Evolutionary conservation across 92 coral and sea anemone species (phyloP), one percentile per base, ranked within the genome.

Genomic region (Phenganax marumi): DNA sequence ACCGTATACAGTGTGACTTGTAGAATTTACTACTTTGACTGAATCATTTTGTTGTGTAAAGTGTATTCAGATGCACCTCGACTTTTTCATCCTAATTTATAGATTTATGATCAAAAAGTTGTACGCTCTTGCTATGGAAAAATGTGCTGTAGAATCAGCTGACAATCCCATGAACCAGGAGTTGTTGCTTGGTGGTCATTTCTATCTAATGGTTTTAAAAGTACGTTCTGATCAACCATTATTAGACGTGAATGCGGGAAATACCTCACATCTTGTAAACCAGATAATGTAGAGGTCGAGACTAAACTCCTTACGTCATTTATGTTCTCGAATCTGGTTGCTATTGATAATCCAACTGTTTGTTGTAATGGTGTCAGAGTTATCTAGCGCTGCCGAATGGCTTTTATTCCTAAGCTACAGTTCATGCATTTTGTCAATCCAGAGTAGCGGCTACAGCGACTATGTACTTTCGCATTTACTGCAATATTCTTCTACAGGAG

Each of bases 141-240:
- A 93, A 52, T 96, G 99, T 82, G 92, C 97, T 0, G 73, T 87
- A 24, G 99, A 96, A 73, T 91, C 97, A 47, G 91, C 99, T 11
- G 99, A 96, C 70, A 96, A 87, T 68, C 99, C 99, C 4, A 96
- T 96, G 99, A 89, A 89, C 86, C 99, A 96, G 77, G 99, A 96
- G 77, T 85, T 93, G 18, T 85, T 96, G 8, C 91, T 96, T 52
- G 91, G 93, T 76, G 99, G 99, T 5, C 99, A 96, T 58, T 79
- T 96, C 63, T 96, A 96, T 78, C 92, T 92, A 6, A 96, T 96
- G 98, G 88, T 82, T 26, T 91, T 94, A 57, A 94, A 94, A 90
- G 98, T 91, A 75, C 7, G 82, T 19, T 14, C 5, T 17, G 22
- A 18, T 73, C 43, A 33, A 33, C 43, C 43, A 5, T 33, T 33